A percentile compares a stretch with the other conserved stretches of the same genome.
Conservation (phyloP, 2,797 vertebrate genomes). For the Malurus splendens region DNA sequence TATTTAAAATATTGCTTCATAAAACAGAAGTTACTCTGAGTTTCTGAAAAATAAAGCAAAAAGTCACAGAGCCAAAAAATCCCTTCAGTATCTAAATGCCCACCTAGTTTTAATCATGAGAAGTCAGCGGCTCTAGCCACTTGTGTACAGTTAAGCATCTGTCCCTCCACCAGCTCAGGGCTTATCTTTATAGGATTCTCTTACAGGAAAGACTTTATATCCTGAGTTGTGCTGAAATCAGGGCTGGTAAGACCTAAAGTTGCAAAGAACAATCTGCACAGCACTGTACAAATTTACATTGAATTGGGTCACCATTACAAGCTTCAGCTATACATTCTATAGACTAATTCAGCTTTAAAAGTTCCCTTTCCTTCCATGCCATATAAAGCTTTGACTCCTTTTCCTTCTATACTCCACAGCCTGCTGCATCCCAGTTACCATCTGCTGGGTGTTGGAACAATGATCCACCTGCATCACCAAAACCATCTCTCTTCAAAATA, state of each 20-base stretch:
- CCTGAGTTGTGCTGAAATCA: background rate
- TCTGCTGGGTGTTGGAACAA: background rate
- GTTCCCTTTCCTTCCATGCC: background rate
- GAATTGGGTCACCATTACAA: background rate
- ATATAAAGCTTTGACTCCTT: background rate
- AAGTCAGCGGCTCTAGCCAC: background rate
- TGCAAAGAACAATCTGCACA: background rate
- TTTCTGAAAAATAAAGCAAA: background rate
- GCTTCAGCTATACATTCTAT: background rate
- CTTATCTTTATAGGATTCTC: background rate
- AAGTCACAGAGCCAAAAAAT: background rate
- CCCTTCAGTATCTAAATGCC: background rate
- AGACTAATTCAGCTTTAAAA: background rate
- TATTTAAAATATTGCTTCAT: background rate
- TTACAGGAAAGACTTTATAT: background rate
- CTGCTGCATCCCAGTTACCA: background rate
- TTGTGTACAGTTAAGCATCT: background rate
- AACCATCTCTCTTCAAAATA: background rate
- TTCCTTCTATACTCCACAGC: background rate
- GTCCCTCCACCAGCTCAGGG: background rate
- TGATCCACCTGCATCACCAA: background rate
- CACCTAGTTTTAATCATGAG: background rate
- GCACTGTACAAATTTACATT: background rate
- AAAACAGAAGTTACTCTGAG: background rate
- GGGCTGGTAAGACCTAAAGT: background rate